Evolutionary conservation across 2,888 invertebrate species (phyloP).

Genomic region (Tetropium fuscum): DNA sequence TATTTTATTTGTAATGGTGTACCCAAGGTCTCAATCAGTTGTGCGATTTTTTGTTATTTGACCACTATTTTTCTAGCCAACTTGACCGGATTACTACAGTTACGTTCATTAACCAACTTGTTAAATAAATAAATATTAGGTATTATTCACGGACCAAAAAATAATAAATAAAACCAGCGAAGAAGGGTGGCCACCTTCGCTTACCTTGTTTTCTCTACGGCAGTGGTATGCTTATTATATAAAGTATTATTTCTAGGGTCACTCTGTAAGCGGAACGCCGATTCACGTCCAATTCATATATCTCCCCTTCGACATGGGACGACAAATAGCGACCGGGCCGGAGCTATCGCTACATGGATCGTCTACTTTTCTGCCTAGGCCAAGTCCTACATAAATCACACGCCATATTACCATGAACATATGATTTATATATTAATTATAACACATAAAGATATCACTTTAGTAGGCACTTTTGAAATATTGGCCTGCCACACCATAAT

Average conservation of each 20-base stretch:
- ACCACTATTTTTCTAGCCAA: no score
- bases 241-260: background rate
- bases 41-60: no score
- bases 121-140: no score
- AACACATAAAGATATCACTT: conserved; percentile 39
- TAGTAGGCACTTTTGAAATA: conserved; percentile 7
- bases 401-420: conserved; percentile 52
- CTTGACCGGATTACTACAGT: no score
- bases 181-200: no score
- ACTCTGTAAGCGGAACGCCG: conserved; percentile 22
- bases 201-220: background rate
- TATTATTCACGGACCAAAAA: no score
- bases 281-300: conserved; percentile 33
- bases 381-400: conserved; percentile 49
- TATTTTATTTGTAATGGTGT: no score
- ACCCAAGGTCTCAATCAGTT: no score
- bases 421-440: conserved; percentile 54
- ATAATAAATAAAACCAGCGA: no score
- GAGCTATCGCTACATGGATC: conserved; percentile 42
- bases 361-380: conserved; percentile 36
- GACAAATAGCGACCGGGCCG: conserved; percentile 50
- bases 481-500: no score
- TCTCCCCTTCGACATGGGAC: conserved; percentile 51
- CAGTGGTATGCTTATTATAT: background rate
- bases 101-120: no score